phyloP scores from a whole-genome alignment of 1,140 invertebrate species.

The Lutraria rhynchaena region DNA sequence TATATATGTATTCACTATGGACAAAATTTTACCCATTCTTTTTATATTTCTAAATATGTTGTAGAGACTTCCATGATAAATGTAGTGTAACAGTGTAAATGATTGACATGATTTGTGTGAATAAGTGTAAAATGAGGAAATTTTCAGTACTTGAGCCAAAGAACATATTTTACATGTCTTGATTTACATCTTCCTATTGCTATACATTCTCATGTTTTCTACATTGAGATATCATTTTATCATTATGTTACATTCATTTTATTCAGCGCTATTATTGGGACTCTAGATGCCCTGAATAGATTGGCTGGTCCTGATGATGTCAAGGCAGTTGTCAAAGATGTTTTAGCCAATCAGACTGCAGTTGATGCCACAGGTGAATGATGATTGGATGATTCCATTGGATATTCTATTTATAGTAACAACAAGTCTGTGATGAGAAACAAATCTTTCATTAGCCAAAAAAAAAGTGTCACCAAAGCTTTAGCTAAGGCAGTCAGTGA shows the following conservation, averaged over 20 bases:
- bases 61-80: no score
- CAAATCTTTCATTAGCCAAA: no score
- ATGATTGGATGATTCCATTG: background rate
- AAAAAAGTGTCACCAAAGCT: no score
- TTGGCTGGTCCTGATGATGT: slow-evolving; percentile 2
- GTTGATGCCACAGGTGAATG: slow-evolving; percentile 12
- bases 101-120: no score
- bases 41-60: no score
- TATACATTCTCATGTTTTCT: background rate
- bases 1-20: no score
- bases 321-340: slow-evolving; percentile 7
- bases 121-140: no score
- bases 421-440: slow-evolving; percentile 35
- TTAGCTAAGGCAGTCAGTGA: no score
- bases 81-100: no score
- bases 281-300: slow-evolving; percentile 54
- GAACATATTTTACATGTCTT: background rate
- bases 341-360: slow-evolving; percentile 24
- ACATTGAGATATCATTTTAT: background rate
- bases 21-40: no score
- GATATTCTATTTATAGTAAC: background rate
- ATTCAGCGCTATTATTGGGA: slow-evolving; percentile 59
- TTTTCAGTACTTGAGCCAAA: no score
- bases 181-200: background rate
- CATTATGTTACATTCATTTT: background rate